Evolutionary conservation across 1,140 invertebrate species (phyloP).

Genomic region (Plodia interpunctella): DNA sequence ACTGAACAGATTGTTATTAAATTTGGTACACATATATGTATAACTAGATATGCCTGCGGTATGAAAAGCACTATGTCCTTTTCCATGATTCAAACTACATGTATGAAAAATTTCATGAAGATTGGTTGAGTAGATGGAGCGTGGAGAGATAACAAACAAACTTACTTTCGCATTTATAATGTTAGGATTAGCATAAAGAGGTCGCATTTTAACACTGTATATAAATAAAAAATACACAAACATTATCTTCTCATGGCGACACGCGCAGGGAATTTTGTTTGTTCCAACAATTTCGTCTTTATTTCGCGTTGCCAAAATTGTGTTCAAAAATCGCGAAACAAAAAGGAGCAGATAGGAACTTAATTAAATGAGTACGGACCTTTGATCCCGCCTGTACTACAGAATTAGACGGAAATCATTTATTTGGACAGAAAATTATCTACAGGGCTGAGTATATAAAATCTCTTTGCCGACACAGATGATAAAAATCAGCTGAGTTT

Average conservation of each 20-base stretch:
- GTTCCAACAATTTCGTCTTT: not conserved
- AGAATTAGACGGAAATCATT: not conserved
- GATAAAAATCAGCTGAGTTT: not conserved
- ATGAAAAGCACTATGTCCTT: no score
- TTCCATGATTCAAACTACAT: no score
- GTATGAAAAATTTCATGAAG: no score
- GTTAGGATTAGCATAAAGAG: no score
- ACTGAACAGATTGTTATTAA: no score
- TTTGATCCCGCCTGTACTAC: not conserved
- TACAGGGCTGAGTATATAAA: not conserved
- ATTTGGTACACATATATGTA: no score
- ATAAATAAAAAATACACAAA: not conserved
- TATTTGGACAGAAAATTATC: constrained; percentile 1
- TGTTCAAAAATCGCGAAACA: constrained; percentile 2
- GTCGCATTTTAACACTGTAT: no score
- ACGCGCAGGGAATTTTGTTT: not conserved
- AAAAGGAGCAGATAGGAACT: not conserved
- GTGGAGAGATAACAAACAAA: no score
- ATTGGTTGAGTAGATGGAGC: no score
- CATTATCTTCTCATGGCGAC: not conserved
- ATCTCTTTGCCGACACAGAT: not conserved
- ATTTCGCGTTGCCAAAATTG: not conserved
- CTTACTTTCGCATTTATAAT: no score
- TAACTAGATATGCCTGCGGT: no score
- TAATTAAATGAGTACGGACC: constrained; percentile 1